Conservation (phyloP, 2,113 vertebrate species). For the Neodontobutis hainanensis region DNA sequence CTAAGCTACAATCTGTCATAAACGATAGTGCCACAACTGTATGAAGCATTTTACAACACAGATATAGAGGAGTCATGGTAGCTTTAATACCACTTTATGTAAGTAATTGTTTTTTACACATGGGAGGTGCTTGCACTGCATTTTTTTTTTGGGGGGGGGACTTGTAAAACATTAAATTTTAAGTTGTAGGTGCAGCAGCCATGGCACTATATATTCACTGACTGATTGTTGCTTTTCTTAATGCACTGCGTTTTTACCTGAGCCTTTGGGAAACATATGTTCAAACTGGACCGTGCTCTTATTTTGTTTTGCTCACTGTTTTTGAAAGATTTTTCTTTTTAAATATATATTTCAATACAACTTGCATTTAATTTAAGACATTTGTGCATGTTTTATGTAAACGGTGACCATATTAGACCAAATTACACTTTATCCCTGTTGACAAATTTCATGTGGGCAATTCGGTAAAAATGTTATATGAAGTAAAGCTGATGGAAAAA, state of each 20-base stretch:
- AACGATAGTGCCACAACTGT: slow-evolving; percentile 64
- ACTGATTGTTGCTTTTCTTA: slow-evolving; percentile 72
- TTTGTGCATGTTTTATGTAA: slow-evolving; percentile 81
- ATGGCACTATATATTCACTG: slow-evolving; percentile 64
- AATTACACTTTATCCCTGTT: slow-evolving; percentile 45
- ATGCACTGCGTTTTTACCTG: slow-evolving; percentile 96
- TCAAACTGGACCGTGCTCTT: slow-evolving; percentile 89
- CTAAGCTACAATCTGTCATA: slow-evolving; percentile 69
- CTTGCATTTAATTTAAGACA: slow-evolving; percentile 79
- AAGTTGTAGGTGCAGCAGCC: slow-evolving; percentile 40
- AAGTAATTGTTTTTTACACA: slow-evolving; percentile 40
- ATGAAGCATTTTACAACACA: slow-evolving; percentile 27
- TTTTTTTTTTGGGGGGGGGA: slow-evolving; percentile 17
- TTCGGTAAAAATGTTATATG: slow-evolving; percentile 76
- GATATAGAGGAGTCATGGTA: slow-evolving; percentile 37
- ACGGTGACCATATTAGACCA: slow-evolving; percentile 55
- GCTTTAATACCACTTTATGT: slow-evolving; percentile 60
- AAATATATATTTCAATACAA: slow-evolving; percentile 67
- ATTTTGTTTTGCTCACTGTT: slow-evolving; percentile 72
- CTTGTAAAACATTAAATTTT: slow-evolving; percentile 34
- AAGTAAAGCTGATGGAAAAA: slow-evolving; percentile 69
- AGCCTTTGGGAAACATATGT: slow-evolving; percentile 89
- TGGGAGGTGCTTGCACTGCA: slow-evolving; percentile 28
- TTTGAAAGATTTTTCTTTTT: slow-evolving; percentile 47
- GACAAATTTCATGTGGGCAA: slow-evolving; percentile 62